Evolutionary conservation across 2,888 invertebrate species (phyloP).

Genomic region (Plebejus anna): DNA sequence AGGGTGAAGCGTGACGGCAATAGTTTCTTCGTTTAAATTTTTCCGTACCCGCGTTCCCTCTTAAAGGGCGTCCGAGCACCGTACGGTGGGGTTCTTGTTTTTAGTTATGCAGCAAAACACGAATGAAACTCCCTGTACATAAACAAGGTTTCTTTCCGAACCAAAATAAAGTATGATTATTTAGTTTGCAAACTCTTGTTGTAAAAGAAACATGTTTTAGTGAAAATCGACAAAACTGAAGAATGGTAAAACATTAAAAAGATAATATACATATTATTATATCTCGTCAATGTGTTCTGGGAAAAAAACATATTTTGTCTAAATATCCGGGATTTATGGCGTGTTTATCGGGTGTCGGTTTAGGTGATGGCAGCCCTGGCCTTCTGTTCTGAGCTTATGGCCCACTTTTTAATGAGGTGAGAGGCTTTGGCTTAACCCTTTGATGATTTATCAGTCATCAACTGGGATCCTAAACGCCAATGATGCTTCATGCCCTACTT

Average conservation of each 20-base stretch:
- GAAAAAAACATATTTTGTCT: background rate
- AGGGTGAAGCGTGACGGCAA: no score
- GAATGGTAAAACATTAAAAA: background rate
- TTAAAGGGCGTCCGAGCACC: no score
- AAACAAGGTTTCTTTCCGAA: no score
- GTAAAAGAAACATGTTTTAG: background rate
- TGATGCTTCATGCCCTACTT: background rate
- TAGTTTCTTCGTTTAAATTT: no score
- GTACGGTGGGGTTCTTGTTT: no score
- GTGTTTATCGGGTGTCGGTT: background rate
- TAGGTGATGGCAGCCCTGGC: background rate
- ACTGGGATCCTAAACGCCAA: background rate
- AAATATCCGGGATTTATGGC: background rate
- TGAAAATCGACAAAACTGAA: background rate
- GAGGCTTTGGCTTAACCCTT: conserved; percentile 18
- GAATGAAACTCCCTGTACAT: no score
- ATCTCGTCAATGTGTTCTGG: background rate
- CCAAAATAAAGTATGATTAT: no score
- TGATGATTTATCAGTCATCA: conserved; percentile 20
- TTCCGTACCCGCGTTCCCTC: no score
- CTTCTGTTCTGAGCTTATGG: background rate
- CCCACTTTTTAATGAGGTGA: conserved; percentile 21
- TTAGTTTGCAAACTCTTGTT: no score
- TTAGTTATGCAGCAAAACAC: no score
- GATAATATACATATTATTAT: no score